Conservation (phyloP, 1,140 invertebrate species). For the Drosophila insularis region DNA sequence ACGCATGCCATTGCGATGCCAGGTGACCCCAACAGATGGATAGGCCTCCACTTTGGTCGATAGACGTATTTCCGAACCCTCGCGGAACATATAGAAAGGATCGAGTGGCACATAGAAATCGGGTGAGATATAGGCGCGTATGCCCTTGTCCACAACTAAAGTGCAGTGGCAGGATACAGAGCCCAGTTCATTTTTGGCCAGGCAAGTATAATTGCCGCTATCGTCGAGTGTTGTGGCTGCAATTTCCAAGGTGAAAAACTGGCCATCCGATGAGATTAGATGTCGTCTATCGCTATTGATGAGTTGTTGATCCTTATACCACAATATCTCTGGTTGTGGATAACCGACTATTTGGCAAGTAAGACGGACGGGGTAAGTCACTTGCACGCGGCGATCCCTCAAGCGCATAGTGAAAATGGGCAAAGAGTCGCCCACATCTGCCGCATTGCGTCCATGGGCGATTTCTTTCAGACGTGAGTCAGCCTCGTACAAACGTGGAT, state of each 20-base stretch:
- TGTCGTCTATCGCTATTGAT: slow-evolving; percentile 84
- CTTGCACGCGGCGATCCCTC: slow-evolving; percentile 91
- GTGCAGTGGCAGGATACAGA: slow-evolving; percentile 91
- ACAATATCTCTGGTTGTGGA: slow-evolving; percentile 89
- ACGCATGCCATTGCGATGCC: slow-evolving; percentile 89
- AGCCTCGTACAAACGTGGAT: slow-evolving; percentile 88
- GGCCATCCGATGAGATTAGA: slow-evolving; percentile 74
- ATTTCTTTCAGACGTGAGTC: slow-evolving; percentile 88
- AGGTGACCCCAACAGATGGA: slow-evolving; percentile 90
- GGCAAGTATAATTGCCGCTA: slow-evolving; percentile 91
- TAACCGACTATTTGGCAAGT: slow-evolving; percentile 92
- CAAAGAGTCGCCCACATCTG: slow-evolving; percentile 82
- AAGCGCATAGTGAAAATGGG: slow-evolving; percentile 95
- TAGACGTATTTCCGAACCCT: slow-evolving; percentile 87
- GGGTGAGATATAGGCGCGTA: slow-evolving; percentile 90
- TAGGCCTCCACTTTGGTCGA: slow-evolving; percentile 90
- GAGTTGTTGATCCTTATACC: slow-evolving; percentile 89
- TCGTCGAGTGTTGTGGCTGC: slow-evolving; percentile 89
- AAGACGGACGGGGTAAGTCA: slow-evolving; percentile 91
- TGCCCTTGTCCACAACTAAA: slow-evolving; percentile 93
- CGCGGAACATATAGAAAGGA: slow-evolving; percentile 84
- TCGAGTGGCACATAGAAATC: slow-evolving; percentile 89
- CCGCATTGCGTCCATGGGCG: slow-evolving; percentile 61
- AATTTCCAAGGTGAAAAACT: slow-evolving; percentile 94
- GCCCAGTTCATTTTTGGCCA: slow-evolving; percentile 91